Conservation (phyloP, 2,888 invertebrate genomes). For the Cremastinae sp. region DNA sequence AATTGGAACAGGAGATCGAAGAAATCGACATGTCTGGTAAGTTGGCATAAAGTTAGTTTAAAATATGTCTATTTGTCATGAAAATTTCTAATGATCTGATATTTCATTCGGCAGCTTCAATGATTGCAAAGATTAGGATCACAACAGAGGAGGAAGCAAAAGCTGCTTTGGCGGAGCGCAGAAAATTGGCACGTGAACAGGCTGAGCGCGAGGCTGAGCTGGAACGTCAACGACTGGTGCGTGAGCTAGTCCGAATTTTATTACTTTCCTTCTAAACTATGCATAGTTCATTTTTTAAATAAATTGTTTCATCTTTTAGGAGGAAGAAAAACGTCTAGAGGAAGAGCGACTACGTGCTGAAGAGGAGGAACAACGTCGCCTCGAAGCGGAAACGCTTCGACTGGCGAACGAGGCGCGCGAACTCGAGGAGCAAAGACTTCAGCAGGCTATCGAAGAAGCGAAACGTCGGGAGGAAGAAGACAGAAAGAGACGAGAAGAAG, state of each 20-base stretch:
- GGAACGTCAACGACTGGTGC: constrained; percentile 85
- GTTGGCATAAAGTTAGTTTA: constrained; percentile 42
- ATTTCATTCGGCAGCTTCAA: constrained; percentile 81
- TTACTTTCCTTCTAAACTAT: not conserved
- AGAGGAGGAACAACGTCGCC: constrained; percentile 90
- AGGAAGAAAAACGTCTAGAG: constrained; percentile 88
- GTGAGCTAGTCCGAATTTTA: constrained; percentile 39
- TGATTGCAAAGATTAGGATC: constrained; percentile 86
- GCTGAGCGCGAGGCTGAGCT: constrained; percentile 94
- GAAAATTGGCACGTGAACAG: constrained; percentile 93
- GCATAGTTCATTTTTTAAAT: constrained; percentile 20
- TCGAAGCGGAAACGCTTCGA: constrained; percentile 90
- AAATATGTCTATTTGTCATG: no score
- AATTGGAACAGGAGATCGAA: constrained; percentile 75
- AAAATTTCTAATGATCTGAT: constrained; percentile 13
- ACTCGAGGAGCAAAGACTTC: constrained; percentile 92
- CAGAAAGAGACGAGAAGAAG: constrained; percentile 85
- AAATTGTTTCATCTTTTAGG: constrained; percentile 72
- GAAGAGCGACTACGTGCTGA: constrained; percentile 87
- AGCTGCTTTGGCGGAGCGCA: constrained; percentile 94
- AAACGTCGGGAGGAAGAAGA: constrained; percentile 90
- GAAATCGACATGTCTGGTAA: constrained; percentile 84
- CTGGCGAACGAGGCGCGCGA: constrained; percentile 90
- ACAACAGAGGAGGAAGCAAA: constrained; percentile 96
- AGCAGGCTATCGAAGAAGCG: constrained; percentile 86